Evolutionary conservation across 2,888 invertebrate genomes (phyloP).

Genomic region (Dasysyrphus albostriatus): DNA sequence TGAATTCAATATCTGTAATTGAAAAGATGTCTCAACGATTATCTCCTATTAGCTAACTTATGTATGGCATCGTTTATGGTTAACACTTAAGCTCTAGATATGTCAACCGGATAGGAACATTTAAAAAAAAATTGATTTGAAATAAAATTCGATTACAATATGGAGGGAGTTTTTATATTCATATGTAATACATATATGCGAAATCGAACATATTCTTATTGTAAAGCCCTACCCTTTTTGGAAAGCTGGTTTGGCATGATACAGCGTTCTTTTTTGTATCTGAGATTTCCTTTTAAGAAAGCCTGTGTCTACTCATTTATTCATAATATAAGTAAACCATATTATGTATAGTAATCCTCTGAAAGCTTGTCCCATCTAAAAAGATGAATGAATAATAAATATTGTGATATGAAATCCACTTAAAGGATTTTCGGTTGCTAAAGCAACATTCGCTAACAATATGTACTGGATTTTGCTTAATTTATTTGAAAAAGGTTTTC

Average conservation of each 20-base stretch:
- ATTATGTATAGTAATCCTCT: slow-evolving; percentile 17
- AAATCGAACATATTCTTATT: background rate
- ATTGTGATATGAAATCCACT: slow-evolving; percentile 31
- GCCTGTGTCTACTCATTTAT: background rate
- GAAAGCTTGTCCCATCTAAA: slow-evolving; percentile 4
- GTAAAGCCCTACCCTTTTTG: background rate
- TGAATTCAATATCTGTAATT: background rate
- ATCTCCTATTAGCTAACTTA: slow-evolving; percentile 27
- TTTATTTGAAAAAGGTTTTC: background rate
- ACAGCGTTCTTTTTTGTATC: background rate
- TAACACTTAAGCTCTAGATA: background rate
- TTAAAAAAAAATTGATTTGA: slow-evolving; percentile 33
- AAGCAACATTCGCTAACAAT: slow-evolving; percentile 14
- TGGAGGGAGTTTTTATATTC: background rate
- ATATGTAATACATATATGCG: background rate
- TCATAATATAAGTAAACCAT: background rate
- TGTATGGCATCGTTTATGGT: background rate
- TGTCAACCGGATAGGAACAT: slow-evolving; percentile 7
- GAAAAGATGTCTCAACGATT: slow-evolving; percentile 30
- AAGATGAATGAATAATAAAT: slow-evolving; percentile 21
- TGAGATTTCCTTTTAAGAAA: background rate
- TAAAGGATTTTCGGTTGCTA: slow-evolving; percentile 15
- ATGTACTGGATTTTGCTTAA: slow-evolving; percentile 2
- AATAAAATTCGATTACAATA: slow-evolving; percentile 40
- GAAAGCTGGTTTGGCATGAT: too few species aligned